Evolutionary conservation across 2,888 invertebrate species (phyloP), one percentile per base, ranked within the genome.

Genomic region (Pantelozetes paolii): DNA sequence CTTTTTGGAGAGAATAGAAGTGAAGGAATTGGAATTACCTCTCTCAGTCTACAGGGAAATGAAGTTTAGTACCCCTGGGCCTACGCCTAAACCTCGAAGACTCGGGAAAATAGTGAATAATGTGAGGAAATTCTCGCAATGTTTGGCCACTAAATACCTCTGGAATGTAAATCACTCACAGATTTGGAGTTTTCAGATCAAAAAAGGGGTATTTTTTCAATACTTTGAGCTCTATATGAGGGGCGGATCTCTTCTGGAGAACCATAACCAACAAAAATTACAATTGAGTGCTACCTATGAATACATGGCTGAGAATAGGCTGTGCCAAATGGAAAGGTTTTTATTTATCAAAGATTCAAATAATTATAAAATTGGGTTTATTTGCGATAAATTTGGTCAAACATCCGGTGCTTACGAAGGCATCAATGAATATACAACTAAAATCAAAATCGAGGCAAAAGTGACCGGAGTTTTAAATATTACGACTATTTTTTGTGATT

Each of bases 131-230:
- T n/a, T n/a, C n/a, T n/a, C n/a, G n/a, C n/a, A n/a, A n/a, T 20
- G 8, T 15, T 30, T 3, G 59, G 59, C 26, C 30, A 6, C 1
- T 26, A 28, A 18, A 18, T 59, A 15, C 18, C 30, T 59, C 5
- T 59, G 59, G 59, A 59, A 26, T 28, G 18, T 59, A 28, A 30
- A 59, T 59, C 15, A 32, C 9, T 20, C 18, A 30, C 59, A 59
- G 30, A 59, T 3, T 18, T 59, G 59, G 59, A 59, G 30, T 28
- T 59, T 59, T 59, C 59, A 59, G 28, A 30, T 59, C 13, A 59
- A 18, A 3, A 26, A 30, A 28, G 30, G 30, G 9, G 28, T 30
- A 30, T 30, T 9, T 30, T 59, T 59, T 18, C 28, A 59, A 30
- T 59, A 59, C 30, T 30, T 59, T 8, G 1, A 8, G 18, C 15